phyloP scores from a whole-genome alignment of 2,888 invertebrate species.

The Cephus nigrinus region DNA sequence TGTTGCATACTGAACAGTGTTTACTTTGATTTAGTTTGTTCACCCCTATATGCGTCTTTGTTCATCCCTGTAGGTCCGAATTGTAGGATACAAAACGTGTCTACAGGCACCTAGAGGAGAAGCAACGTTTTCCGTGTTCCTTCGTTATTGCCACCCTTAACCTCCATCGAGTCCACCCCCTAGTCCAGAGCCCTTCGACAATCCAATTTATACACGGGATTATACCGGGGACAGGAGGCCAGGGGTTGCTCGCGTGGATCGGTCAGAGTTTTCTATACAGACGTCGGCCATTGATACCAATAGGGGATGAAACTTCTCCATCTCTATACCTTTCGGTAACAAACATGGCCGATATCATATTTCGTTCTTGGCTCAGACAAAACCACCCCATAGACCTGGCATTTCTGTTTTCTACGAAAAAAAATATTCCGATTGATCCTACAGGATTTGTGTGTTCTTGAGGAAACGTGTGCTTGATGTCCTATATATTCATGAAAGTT shows the following conservation, averaged over 20 bases:
- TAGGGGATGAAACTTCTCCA: not conserved
- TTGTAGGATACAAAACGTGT: not conserved
- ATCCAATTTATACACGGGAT: conserved; percentile 64
- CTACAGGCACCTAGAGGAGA: not conserved
- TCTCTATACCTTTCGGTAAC: not conserved
- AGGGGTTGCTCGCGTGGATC: conserved; percentile 24
- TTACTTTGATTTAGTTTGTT: not conserved
- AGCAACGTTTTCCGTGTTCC: not conserved
- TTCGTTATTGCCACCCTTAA: conserved; percentile 19
- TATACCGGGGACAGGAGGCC: conserved; percentile 47
- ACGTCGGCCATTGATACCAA: not conserved
- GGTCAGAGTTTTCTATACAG: conserved; percentile 8
- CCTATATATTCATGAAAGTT: not conserved
- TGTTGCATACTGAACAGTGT: not conserved
- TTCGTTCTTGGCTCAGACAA: not conserved
- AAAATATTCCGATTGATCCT: not conserved
- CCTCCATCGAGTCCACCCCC: conserved; percentile 30
- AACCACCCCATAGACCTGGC: not conserved
- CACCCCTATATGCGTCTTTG: not conserved
- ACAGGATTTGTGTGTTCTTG: not conserved
- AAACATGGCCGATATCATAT: not conserved
- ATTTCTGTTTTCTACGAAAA: not conserved
- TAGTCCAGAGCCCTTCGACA: conserved; percentile 48
- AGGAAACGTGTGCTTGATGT: not conserved
- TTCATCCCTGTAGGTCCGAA: not conserved